A percentile compares a stretch with the other conserved stretches of the same genome.
phyloP scores from a whole-genome alignment of 1,140 invertebrate genomes.

The Diorhabda carinulata region DNA sequence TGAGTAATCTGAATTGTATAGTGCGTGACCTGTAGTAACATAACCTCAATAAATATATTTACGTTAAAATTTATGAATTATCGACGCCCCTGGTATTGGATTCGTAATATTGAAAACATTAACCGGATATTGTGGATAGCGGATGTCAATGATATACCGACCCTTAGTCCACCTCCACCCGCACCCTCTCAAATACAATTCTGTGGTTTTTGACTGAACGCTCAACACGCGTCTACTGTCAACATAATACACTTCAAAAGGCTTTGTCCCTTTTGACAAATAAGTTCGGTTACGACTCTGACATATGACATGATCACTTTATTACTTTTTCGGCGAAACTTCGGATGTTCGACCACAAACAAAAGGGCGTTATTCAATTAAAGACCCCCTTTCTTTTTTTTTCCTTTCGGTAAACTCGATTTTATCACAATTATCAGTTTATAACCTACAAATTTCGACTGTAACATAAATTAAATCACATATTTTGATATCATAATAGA shows the following conservation, averaged over 20 bases:
- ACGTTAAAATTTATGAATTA: too few relatives aligned
- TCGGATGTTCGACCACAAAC: not conserved
- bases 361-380: not conserved
- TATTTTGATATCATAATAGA: too few relatives aligned
- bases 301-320: conserved; percentile 19
- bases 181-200: conserved; percentile 4
- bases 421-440: too few relatives aligned
- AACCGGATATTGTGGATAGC: not conserved
- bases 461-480: too few relatives aligned
- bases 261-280: conserved; percentile 11
- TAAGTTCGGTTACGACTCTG: conserved; percentile 9
- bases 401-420: too few relatives aligned
- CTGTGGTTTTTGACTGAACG: conserved; percentile 16
- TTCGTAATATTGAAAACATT: not conserved
- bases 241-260: conserved; percentile 18
- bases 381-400: too few relatives aligned
- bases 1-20: too few relatives aligned
- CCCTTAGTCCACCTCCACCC: not conserved
- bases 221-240: conserved; percentile 10
- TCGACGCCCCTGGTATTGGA: too few relatives aligned
- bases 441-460: too few relatives aligned
- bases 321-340: conserved; percentile 13
- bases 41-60: too few relatives aligned
- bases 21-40: too few relatives aligned
- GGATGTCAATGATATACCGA: not conserved